A percentile compares a stretch with the other conserved stretches of the same genome.
These are phyloP conservation scores for Therioaphis trifolii DNA, from an alignment of 2,888 invertebrate genomes.

Conservation along the genomic window DNA sequence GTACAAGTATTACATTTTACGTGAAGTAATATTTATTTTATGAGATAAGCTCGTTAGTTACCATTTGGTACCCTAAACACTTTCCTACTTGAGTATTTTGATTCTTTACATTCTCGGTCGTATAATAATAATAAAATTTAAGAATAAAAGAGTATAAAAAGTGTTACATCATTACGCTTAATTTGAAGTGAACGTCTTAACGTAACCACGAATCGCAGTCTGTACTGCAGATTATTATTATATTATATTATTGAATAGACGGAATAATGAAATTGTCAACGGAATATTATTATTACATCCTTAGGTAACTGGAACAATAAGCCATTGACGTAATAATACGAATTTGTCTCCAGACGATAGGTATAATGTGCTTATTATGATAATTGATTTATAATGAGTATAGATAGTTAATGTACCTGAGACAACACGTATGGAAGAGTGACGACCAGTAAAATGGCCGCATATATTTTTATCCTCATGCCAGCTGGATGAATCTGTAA, in stretches of 20 bases:
- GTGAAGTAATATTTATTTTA: slow-evolving; percentile 5
- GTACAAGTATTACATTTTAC: neutral
- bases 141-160: slow-evolving; percentile 35
- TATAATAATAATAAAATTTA: slow-evolving; percentile 18
- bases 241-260: slow-evolving; percentile 43
- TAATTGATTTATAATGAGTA: slow-evolving; percentile 20
- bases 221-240: slow-evolving; percentile 38
- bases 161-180: slow-evolving; percentile 51
- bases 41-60: neutral
- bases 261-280: slow-evolving; percentile 56
- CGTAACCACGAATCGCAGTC: slow-evolving; percentile 50
- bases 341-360: slow-evolving; percentile 10
- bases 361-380: neutral
- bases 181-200: slow-evolving; percentile 57
- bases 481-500: slow-evolving; percentile 57
- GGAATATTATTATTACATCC: slow-evolving; percentile 24
- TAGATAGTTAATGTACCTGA: slow-evolving; percentile 39
- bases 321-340: slow-evolving; percentile 22
- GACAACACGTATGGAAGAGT: slow-evolving; percentile 58
- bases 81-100: slow-evolving; percentile 44
- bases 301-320: slow-evolving; percentile 54
- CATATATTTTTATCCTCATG: slow-evolving; percentile 59
- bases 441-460: slow-evolving; percentile 60
- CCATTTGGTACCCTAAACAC: neutral
- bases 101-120: slow-evolving; percentile 11